Percentiles rank a stretch among this genome's conserved stretches.
Evolutionary conservation across 2,113 vertebrate species (phyloP).

Genomic region (Ameiurus melas): DNA sequence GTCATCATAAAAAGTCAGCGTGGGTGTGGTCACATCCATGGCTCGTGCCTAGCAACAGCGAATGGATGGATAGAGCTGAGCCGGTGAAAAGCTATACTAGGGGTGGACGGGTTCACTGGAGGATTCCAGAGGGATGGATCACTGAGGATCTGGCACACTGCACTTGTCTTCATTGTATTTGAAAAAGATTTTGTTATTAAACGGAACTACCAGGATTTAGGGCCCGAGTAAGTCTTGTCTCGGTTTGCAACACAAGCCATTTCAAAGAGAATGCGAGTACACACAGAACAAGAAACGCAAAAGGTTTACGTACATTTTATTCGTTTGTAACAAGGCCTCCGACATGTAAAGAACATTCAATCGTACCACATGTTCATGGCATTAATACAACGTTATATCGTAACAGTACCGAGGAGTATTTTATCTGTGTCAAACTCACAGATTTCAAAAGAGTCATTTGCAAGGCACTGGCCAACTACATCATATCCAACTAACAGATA

Average conservation of each 20-base stretch:
- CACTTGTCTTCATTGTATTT: not conserved
- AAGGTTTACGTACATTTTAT: constrained; percentile 52
- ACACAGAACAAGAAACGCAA: not conserved
- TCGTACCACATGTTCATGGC: constrained; percentile 39
- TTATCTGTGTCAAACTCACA: constrained; percentile 42
- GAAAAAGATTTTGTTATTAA: constrained; percentile 16
- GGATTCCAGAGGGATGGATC: constrained; percentile 34
- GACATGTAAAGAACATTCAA: constrained; percentile 52
- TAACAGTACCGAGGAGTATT: constrained; percentile 38
- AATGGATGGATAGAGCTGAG: not conserved
- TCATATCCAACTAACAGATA: not conserved
- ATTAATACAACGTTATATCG: constrained; percentile 40
- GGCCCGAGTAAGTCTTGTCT: not conserved
- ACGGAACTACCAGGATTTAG: not conserved
- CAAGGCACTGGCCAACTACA: constrained; percentile 47
- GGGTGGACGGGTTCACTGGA: constrained; percentile 28
- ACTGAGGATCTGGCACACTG: constrained; percentile 11
- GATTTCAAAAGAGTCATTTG: constrained; percentile 38
- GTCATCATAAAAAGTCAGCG: constrained; percentile 15
- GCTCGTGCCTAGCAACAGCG: not conserved
- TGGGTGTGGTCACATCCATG: constrained; percentile 27
- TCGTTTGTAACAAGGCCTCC: constrained; percentile 46
- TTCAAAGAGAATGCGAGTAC: not conserved
- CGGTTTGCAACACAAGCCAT: not conserved
- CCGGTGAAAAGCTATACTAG: not conserved